A percentile compares a stretch with the other conserved stretches of the same genome.
phyloP scores from a whole-genome alignment of 2,888 invertebrate species.

The Aproaerema taeniolella region DNA sequence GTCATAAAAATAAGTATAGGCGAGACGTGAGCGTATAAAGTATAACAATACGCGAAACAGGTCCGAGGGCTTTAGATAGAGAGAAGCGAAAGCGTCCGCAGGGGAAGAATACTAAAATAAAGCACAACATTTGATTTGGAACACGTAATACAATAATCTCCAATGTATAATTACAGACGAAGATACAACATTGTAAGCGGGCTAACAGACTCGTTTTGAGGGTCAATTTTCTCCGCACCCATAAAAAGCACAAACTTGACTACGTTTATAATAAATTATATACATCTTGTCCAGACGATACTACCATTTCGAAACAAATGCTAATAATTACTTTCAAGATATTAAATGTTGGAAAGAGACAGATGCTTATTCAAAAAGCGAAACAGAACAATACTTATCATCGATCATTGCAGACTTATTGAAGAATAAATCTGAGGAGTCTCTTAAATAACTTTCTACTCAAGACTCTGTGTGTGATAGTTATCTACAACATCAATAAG shows the following conservation, averaged over 20 bases:
- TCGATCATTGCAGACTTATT: slow-evolving; percentile 43
- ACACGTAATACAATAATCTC: slow-evolving; percentile 21
- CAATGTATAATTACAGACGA: slow-evolving; percentile 35
- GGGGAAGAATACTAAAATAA: slow-evolving; percentile 16
- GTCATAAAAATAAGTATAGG: slow-evolving; percentile 60
- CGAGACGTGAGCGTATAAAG: slow-evolving; percentile 26
- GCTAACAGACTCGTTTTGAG: slow-evolving; percentile 37
- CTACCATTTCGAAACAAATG: slow-evolving; percentile 51
- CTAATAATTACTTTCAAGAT: slow-evolving; percentile 50
- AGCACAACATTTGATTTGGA: slow-evolving; percentile 25
- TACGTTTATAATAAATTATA: slow-evolving; percentile 60
- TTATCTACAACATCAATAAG: too few relatives aligned
- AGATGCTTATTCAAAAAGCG: slow-evolving; percentile 24
- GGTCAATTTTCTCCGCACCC: slow-evolving; percentile 49
- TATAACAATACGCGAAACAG: slow-evolving; percentile 11
- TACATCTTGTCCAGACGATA: slow-evolving; percentile 45
- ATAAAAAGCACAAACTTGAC: slow-evolving; percentile 55
- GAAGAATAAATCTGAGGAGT: slow-evolving; percentile 37
- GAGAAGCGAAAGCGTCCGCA: slow-evolving; percentile 4
- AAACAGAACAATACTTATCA: slow-evolving; percentile 39
- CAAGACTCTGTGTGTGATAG: slow-evolving; percentile 22
- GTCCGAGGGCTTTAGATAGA: slow-evolving; percentile 4
- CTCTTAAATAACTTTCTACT: slow-evolving; percentile 26
- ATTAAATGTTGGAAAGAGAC: slow-evolving; percentile 39
- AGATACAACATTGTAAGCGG: slow-evolving; percentile 45